Conservation (phyloP, 1,140 invertebrate genomes). For the Whitmania pigra region DNA sequence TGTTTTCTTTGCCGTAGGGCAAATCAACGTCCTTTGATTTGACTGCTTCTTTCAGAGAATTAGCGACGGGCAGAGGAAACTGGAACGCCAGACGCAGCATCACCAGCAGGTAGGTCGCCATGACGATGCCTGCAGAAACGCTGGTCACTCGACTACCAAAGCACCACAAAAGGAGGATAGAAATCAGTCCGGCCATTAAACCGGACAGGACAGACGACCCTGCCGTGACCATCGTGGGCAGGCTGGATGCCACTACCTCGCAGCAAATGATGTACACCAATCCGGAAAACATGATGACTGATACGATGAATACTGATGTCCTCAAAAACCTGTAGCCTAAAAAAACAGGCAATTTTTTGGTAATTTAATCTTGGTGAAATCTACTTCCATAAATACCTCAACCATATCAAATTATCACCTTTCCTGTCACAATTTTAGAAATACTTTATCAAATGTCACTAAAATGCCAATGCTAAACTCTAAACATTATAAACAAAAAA, state of each 20-base stretch:
- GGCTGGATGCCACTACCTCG: background rate
- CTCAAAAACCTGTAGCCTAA: background rate
- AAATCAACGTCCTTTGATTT: background rate
- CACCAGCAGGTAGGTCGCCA: background rate
- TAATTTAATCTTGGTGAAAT: no score
- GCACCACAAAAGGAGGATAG: background rate
- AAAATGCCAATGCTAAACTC: no score
- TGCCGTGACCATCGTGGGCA: background rate
- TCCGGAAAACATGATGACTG: background rate
- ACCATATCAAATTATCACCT: no score
- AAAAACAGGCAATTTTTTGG: background rate
- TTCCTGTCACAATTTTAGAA: no score
- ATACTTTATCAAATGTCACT: no score
- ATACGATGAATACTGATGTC: background rate
- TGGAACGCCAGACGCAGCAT: background rate
- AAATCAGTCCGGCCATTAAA: background rate
- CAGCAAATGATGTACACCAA: background rate
- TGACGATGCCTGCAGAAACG: background rate
- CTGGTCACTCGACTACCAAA: background rate
- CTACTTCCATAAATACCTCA: no score
- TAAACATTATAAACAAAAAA: background rate
- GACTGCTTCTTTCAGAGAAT: no score
- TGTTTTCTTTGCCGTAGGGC: background rate
- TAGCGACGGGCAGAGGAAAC: background rate
- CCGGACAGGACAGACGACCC: background rate